These are phyloP conservation scores for Ptilonorhynchus violaceus DNA, from an alignment of 2,113 vertebrate species.

Conservation along the genomic window DNA sequence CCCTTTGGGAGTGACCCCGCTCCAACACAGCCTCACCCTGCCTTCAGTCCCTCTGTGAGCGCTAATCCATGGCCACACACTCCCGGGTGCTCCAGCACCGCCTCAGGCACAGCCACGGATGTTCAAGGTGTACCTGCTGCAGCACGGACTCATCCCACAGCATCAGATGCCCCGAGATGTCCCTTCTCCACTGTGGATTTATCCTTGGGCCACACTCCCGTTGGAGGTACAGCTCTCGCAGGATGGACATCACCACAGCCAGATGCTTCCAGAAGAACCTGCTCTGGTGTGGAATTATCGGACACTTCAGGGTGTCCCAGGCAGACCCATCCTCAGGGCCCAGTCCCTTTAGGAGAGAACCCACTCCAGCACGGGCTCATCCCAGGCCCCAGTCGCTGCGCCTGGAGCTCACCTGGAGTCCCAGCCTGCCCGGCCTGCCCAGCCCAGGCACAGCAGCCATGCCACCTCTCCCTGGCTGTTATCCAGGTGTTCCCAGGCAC, in stretches of 20 bases:
- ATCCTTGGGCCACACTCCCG: not conserved
- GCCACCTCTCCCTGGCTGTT: not conserved
- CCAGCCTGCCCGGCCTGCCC: not conserved
- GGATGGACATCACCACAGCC: not conserved
- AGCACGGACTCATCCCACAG: not conserved
- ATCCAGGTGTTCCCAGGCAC: not conserved
- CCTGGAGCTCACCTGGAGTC: not conserved
- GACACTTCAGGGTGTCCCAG: rapidly evolving
- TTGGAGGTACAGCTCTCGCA: not conserved
- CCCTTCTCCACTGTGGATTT: not conserved
- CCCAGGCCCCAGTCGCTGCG: not conserved
- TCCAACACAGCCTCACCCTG: not conserved
- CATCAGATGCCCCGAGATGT: not conserved
- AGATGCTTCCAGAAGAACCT: not conserved
- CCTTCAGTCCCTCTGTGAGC: not conserved
- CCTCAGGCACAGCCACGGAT: not conserved
- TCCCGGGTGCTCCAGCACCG: not conserved
- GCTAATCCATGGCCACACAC: not conserved
- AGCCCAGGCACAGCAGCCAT: not conserved
- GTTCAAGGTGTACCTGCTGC: not conserved
- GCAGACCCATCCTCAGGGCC: not conserved
- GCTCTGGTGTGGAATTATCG: not conserved
- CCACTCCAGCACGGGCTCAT: not conserved
- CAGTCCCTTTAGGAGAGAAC: not conserved
- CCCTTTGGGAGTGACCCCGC: not conserved